Base-by-base conservation (phyloP, 2,888 invertebrate species). In the Hofmannophila pseudospretella region DNA sequence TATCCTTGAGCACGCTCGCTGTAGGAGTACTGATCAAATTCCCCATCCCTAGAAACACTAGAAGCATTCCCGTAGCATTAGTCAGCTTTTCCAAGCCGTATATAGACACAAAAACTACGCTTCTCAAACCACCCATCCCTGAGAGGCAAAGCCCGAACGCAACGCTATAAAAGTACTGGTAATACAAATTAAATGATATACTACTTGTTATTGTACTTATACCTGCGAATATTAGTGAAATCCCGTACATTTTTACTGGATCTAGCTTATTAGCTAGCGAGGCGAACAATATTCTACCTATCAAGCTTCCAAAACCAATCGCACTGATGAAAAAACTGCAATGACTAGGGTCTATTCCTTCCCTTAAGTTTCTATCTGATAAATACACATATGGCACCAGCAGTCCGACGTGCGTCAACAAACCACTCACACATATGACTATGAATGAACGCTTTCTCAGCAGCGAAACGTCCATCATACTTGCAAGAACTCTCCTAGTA, bases 41-140 rank as follows among this genome's bases (percentile, higher is more conserved):
- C 8, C 42, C 47, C 4, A 47, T 22, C 3, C 47, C 47, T 13
- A 38, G 23, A 27, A 44, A 47, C 33, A 47, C 23, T 11, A 44
- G 26, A 13, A 44, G 11, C 31, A 47, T 40, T 1, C 47, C 47
- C 1, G 32, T 42, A 3, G 36, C 42, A 37, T 41, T 47, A 9
- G 47, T 47, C 12, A 47, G 31, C 14, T 35, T 40, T 4, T 47
- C 47, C 10, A 47, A 22, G 3, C 47, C 47, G 16, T 39, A 47
- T n/a, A 47, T 26, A 8, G 26, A 13, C 22, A 44, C 44, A 14
- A 47, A 11, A 2, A 35, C 27, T 7, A 42, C 5, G 20, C 47
- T 44, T 22, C 42, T 37, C 8, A 44, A 26, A 7, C 35, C 27
- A 7, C 36, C 19, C 9, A 38, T 12, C 13, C 30, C 25, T 4